These are phyloP conservation scores for Aptenodytes forsteri DNA, from an alignment of 2,113 vertebrate species.

Conservation along the genomic window DNA sequence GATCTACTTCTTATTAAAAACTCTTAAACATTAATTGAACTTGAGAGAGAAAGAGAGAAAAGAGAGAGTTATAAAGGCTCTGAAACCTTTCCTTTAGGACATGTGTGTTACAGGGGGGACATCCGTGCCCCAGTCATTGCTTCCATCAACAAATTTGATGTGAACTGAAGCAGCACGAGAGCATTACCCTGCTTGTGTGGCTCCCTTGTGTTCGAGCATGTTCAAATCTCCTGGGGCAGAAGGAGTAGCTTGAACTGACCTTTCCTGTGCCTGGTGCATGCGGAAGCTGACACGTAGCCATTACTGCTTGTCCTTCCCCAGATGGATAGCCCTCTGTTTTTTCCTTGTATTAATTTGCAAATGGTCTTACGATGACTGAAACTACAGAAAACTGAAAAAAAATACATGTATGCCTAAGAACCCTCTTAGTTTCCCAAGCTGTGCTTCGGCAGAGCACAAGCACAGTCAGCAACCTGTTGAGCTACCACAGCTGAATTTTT, in stretches of 20 bases:
- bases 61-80: neutral
- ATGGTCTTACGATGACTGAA: neutral
- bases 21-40: neutral
- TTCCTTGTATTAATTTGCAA: neutral
- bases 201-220: rapidly evolving
- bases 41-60: neutral
- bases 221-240: neutral
- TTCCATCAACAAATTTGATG: neutral
- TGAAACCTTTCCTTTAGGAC: neutral
- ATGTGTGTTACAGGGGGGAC: neutral
- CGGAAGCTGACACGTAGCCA: neutral
- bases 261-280: rapidly evolving
- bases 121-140: neutral
- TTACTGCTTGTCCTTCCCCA: neutral
- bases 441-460: rapidly evolving
- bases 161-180: neutral
- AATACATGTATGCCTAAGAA: neutral
- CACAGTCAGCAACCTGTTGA: neutral
- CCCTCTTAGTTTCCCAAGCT: neutral
- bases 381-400: neutral
- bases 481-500: neutral
- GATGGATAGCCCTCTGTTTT: neutral
- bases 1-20: neutral
- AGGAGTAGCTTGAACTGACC: neutral
- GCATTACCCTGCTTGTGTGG: neutral